Percentiles rank a stretch among this genome's conserved stretches.
Evolutionary conservation across 2,888 invertebrate species (phyloP).

Genomic region (Odontothrips loti): DNA sequence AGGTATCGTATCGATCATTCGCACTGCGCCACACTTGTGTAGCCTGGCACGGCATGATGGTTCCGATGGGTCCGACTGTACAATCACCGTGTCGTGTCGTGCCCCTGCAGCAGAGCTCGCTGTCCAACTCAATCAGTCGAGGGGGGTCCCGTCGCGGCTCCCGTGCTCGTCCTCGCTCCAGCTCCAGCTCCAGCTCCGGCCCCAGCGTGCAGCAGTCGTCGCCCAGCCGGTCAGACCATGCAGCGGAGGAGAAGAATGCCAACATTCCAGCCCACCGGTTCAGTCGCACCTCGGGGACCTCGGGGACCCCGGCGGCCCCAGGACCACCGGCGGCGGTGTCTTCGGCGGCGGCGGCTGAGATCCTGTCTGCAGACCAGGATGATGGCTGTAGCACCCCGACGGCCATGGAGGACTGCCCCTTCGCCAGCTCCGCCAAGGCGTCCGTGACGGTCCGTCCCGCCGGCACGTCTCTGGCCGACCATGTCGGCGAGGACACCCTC

Average conservation of each 20-base stretch:
- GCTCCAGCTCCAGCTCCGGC: conserved; percentile 28
- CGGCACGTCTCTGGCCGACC: background rate
- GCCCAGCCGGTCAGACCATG: conserved; percentile 32
- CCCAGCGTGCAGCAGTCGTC: conserved; percentile 27
- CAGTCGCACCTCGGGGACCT: conserved; percentile 30
- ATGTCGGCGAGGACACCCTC: conserved; percentile 14
- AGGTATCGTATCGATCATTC: conserved; percentile 36
- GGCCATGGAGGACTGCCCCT: background rate
- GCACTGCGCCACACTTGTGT: background rate
- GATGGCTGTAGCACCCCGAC: conserved; percentile 6
- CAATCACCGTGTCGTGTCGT: no score
- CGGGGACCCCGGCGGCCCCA: conserved; percentile 27
- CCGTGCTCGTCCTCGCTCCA: conserved; percentile 31
- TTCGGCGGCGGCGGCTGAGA: conserved; percentile 9
- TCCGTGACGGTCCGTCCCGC: conserved; percentile 5
- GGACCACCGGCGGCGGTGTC: conserved; percentile 21
- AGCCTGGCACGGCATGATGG: background rate
- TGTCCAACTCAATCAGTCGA: conserved; percentile 25
- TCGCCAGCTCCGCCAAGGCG: background rate
- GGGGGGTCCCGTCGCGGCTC: conserved; percentile 34
- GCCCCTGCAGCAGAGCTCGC: background rate
- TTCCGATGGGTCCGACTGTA: background rate
- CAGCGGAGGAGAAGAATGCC: conserved; percentile 21
- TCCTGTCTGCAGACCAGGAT: conserved; percentile 14
- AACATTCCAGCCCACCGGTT: conserved; percentile 28